Evolutionary conservation across 2,888 invertebrate species (phyloP), one percentile per base, ranked within the genome.

Genomic region (Argyresthia albistria): DNA sequence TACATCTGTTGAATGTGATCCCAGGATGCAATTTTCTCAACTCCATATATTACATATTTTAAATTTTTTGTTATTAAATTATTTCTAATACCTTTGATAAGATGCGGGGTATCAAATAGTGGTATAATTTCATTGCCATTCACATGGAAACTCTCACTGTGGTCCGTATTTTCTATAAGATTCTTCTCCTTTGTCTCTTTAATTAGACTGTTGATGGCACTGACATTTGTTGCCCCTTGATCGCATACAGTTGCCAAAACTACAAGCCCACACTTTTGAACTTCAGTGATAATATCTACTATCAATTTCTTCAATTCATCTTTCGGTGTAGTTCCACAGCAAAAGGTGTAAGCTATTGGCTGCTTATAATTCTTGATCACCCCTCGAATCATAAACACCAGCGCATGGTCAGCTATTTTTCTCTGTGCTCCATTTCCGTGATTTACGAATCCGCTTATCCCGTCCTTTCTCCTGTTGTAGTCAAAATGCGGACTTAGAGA

Each of bases 51-150:
- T 9, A 45, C 9, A 51, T 25, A 58, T 37, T 25, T 49, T 10
- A 51, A n/a, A 39, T 58, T 43, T 50, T 56, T 58, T 37, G 11
- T 51, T 12, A 58, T 10, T 10, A 58, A 49, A 43, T 59, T 59
- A 43, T 59, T 59, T 25, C 59, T 37, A 10, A 57, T 43, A 10
- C 57, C 57, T 55, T 59, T 59, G 12, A 57, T 25, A 1, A 59
- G 25, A 43, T 57, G 59, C 1, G 56, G 56, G 8, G 55, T 15
- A 11, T 59, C 59, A 56, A 36, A 57, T 16, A 56, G 9, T 8
- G 51, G 57, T 11, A 59, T 53, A 35, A 57, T 36, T 54, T 54
- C 45, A 9, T 42, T 10, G 4, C 45, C 39, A 36, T 58, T 47
- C 6, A 57, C 35, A 14, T 55, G 54, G 51, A 55, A 54, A 8